A percentile compares a stretch with the other conserved stretches of the same genome.
These are phyloP conservation scores for Malthinus flaveolus DNA, from an alignment of 2,888 invertebrate genomes.

Conservation along the genomic window DNA sequence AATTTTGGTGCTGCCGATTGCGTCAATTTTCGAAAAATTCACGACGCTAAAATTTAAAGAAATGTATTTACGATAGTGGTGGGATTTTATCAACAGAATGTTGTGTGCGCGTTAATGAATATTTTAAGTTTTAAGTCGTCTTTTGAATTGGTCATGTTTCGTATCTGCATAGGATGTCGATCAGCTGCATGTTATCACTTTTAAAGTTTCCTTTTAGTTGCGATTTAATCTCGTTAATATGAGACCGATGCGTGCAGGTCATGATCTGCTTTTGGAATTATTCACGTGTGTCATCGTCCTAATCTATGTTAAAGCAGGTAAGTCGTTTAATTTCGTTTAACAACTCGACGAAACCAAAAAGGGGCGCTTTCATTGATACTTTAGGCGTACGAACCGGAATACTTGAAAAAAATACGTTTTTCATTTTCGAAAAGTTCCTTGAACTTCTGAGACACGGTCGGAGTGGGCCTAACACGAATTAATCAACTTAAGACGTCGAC, in stretches of 20 bases:
- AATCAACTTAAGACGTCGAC: too few relatives aligned
- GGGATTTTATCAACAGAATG: background rate
- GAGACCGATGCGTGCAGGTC: slow-evolving; percentile 15
- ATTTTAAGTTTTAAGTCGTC: background rate
- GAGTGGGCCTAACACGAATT: background rate
- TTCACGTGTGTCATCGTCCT: slow-evolving; percentile 23
- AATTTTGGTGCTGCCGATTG: slow-evolving; percentile 1
- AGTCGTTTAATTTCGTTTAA: background rate
- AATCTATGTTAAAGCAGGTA: slow-evolving; percentile 13
- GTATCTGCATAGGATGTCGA: slow-evolving; percentile 23
- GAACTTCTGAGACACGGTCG: background rate
- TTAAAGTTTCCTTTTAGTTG: slow-evolving; percentile 7
- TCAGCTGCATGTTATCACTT: slow-evolving; percentile 23
- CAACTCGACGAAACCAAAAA: too few relatives aligned
- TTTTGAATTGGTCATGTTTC: slow-evolving; percentile 8
- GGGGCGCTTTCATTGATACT: too few relatives aligned
- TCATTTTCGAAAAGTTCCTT: background rate
- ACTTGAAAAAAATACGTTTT: too few relatives aligned
- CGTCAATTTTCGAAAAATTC: background rate
- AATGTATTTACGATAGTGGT: background rate
- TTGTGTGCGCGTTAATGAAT: background rate
- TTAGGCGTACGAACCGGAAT: too few relatives aligned
- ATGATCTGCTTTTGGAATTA: slow-evolving; percentile 10
- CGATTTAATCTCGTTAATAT: slow-evolving; percentile 17
- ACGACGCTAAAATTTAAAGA: background rate